phyloP scores from a whole-genome alignment of 2,888 invertebrate genomes.

The Caenorhabditis afra region DNA sequence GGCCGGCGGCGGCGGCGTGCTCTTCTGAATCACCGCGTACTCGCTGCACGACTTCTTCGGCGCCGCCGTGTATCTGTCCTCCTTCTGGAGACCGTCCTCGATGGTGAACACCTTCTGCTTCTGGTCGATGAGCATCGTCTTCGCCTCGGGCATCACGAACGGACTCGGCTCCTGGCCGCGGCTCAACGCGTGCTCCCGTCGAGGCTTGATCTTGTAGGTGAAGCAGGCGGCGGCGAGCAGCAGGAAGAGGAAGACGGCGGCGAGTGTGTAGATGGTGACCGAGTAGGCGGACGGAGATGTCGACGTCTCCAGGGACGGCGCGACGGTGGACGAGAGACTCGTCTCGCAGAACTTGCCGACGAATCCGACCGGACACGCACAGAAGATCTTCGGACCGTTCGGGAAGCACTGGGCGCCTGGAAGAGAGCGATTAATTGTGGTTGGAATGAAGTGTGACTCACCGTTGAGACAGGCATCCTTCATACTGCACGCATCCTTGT shows the following conservation, averaged over 20 bases:
- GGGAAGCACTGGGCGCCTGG: constrained; percentile 52
- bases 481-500: constrained; percentile 26
- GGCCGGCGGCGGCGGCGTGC: constrained; percentile 20
- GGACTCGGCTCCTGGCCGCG: constrained; percentile 23
- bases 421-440: not conserved
- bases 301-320: constrained; percentile 4
- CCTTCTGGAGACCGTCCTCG: constrained; percentile 23
- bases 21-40: constrained; percentile 37
- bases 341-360: constrained; percentile 52
- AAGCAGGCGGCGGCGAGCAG: constrained; percentile 19
- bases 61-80: constrained; percentile 37
- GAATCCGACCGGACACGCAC: constrained; percentile 45
- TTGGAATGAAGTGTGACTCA: constrained; percentile 6
- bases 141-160: constrained; percentile 21
- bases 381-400: constrained; percentile 49
- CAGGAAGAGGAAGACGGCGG: constrained; percentile 15
- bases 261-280: constrained; percentile 16
- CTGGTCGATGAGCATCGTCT: constrained; percentile 33
- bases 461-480: constrained; percentile 55
- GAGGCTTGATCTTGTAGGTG: constrained; percentile 25
- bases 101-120: constrained; percentile 49
- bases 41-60: constrained; percentile 14
- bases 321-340: constrained; percentile 5
- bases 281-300: constrained; percentile 25
- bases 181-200: constrained; percentile 23